phyloP scores from a whole-genome alignment of 1,140 invertebrate species.

The Caenorhabditis latens region DNA sequence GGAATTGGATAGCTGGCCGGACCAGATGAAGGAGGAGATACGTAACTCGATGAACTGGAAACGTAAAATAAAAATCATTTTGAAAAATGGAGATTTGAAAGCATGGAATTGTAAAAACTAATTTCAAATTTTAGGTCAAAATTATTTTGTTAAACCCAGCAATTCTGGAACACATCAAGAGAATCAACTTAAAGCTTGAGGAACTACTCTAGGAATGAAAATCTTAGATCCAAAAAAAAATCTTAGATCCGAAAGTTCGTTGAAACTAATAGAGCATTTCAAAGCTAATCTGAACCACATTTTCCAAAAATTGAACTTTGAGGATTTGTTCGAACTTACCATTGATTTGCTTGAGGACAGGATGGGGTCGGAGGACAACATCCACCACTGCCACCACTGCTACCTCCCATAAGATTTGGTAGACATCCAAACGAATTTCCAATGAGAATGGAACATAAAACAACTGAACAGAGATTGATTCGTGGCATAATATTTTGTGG shows the following conservation, averaged over 20 bases:
- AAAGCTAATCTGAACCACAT: too few species aligned
- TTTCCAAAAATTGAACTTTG: not conserved
- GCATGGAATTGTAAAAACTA: too few species aligned
- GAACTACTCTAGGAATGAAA: too few species aligned
- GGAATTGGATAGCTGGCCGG: slow-evolving; percentile 16
- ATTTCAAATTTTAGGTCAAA: too few species aligned
- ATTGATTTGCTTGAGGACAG: not conserved
- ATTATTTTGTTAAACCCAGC: too few species aligned
- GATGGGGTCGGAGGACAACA: not conserved
- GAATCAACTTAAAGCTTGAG: too few species aligned
- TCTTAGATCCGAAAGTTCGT: too few species aligned
- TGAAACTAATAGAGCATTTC: too few species aligned
- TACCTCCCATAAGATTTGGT: not conserved
- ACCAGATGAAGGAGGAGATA: not conserved
- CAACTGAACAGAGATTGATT: not conserved
- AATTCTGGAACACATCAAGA: too few species aligned
- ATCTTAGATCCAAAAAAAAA: too few species aligned
- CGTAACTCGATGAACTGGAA: slow-evolving; percentile 19
- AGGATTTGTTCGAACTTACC: not conserved
- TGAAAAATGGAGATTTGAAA: too few species aligned
- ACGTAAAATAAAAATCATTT: too few species aligned
- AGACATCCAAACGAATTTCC: slow-evolving; percentile 6
- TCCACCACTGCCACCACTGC: not conserved
- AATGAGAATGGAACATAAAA: not conserved
- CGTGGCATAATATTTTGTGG: slow-evolving; percentile 19